Percentiles rank a stretch among this genome's conserved stretches.
phyloP scores from a whole-genome alignment of 2,113 vertebrate species.

The Calidris pygmaea region DNA sequence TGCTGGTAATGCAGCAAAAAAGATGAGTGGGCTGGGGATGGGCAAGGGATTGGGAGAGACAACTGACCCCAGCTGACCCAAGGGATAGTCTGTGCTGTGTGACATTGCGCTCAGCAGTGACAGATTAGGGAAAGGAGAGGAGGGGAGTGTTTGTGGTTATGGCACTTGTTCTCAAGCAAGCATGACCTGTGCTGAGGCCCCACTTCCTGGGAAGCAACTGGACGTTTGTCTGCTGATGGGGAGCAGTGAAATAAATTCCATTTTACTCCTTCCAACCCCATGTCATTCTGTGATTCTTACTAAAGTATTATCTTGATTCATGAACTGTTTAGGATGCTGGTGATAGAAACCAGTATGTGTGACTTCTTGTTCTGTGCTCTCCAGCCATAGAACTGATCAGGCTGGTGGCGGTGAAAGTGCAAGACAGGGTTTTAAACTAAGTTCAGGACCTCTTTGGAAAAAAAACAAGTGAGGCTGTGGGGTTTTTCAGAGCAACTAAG shows the following conservation, averaged over 20 bases:
- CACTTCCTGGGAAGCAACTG: not conserved
- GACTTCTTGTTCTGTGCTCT: not conserved
- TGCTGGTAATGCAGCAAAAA: not conserved
- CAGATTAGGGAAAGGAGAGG: not conserved
- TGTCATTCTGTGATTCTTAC: not conserved
- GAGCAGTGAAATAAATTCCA: not conserved
- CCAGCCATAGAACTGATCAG: not conserved
- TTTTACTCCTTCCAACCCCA: too few relatives aligned
- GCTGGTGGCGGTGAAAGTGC: not conserved
- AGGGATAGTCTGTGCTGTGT: fast-evolving
- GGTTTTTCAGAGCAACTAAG: not conserved
- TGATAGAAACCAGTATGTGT: not conserved
- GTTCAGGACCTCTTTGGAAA: not conserved
- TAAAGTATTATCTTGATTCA: not conserved
- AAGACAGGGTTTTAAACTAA: not conserved
- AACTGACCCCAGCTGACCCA: not conserved
- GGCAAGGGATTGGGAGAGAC: not conserved
- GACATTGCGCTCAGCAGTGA: not conserved
- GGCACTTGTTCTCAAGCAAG: not conserved
- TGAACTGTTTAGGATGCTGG: not conserved
- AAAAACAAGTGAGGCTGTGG: too few relatives aligned
- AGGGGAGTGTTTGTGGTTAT: not conserved
- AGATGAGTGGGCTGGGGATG: not conserved
- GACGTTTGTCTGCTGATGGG: not conserved
- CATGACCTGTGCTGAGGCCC: not conserved